Evolutionary conservation across 2,888 invertebrate species (phyloP), one percentile per base, ranked within the genome.

Genomic region (Agrotis exclamationis): DNA sequence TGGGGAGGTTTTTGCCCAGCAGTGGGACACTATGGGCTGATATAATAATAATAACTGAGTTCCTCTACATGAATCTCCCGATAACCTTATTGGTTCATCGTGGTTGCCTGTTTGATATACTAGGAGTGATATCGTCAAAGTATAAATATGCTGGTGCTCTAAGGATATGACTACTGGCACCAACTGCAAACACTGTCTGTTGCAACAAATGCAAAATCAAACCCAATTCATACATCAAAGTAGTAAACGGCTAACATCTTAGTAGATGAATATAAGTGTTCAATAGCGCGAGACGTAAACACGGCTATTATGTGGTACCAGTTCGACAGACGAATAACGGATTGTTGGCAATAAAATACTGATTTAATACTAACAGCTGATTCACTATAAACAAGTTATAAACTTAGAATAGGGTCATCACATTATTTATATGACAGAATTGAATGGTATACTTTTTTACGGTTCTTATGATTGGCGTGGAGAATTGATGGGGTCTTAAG

Each of bases 291-390:
- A 84, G 81, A 85, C 80, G 77, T 90, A 88, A 91, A 89, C 87
- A 88, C 76, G 79, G 74, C 82, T 81, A 86, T 90, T 89, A 88
- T 85, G 89, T 81, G 88, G 88, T 88, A 75, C 84, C 85, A 84
- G 86, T 85, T 88, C 84, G 82, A 85, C 87, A 83, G 87, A 86
- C 86, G 76, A 78, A 80, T 86, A 88, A 89, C 87, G 87, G 84
- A 89, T 89, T 79, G 89, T 84, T 73, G 64, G 89, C 86, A 84
- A 88, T 92, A 91, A 91, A 92, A 88, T 64, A 80, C 85, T 88
- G 90, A 91, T 92, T 91, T 91, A 91, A 85, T 80, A 87, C 85
- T 72, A 87, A 90, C 89, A 90, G 89, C 89, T 92, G 90, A 89
- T 89, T 84, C 78, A 83, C 86, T 79, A 73, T 74, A 84, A 84